Evolutionary conservation across 2,888 invertebrate species (phyloP).

Genomic region (Ennomos fuscantarius): DNA sequence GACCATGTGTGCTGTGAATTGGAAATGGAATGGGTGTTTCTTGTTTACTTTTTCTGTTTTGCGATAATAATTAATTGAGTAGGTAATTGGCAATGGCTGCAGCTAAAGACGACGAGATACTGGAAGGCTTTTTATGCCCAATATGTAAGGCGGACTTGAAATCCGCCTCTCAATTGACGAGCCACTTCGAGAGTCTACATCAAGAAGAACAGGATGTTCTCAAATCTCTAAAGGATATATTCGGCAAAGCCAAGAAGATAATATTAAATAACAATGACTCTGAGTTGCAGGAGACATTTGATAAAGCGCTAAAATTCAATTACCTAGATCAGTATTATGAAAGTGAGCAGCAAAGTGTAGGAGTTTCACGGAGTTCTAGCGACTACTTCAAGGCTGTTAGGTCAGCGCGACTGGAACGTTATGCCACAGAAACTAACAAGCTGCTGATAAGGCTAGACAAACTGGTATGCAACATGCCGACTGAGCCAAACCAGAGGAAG

Average conservation of each 20-base stretch:
- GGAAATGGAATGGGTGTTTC: constrained; percentile 1
- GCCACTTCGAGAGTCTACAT: constrained; percentile 95
- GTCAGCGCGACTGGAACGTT: constrained; percentile 90
- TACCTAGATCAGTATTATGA: constrained; percentile 65
- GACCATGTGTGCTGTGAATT: no score
- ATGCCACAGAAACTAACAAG: constrained; percentile 97
- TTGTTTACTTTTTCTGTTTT: no score
- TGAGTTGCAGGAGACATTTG: constrained; percentile 85
- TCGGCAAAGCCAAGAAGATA: constrained; percentile 94
- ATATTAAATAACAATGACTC: constrained; percentile 77
- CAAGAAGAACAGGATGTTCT: constrained; percentile 94
- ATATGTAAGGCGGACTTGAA: constrained; percentile 96
- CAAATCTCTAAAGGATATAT: constrained; percentile 92
- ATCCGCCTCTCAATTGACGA: constrained; percentile 92
- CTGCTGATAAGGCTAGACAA: constrained; percentile 97
- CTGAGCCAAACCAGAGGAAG: constrained; percentile 89
- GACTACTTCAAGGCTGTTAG: constrained; percentile 90
- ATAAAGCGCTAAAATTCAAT: constrained; percentile 78
- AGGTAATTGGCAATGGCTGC: constrained; percentile 62
- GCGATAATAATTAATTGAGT: not conserved
- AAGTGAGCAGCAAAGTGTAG: constrained; percentile 86
- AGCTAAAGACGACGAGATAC: constrained; percentile 85
- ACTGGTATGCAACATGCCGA: constrained; percentile 92
- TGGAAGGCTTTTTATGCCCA: constrained; percentile 98
- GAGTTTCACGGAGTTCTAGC: constrained; percentile 87